Conservation (phyloP, 2,797 vertebrate species). For the Sternarchorhynchus goeldii region DNA sequence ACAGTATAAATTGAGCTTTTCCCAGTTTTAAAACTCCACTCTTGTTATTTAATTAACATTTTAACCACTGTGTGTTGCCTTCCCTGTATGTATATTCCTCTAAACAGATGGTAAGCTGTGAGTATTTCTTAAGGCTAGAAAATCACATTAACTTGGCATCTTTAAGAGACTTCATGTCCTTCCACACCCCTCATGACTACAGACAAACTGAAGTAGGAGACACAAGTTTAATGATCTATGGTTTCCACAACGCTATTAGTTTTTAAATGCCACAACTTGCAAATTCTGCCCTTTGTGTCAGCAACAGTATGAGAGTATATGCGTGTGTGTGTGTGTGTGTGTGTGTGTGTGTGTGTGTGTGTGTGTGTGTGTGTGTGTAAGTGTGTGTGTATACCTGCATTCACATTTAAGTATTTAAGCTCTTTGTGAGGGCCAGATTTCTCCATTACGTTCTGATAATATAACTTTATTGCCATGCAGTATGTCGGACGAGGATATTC, state of each 20-base stretch:
- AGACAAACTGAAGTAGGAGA: constrained; percentile 44
- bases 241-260: constrained; percentile 46
- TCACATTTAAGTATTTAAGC: too few species aligned
- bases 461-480: too few species aligned
- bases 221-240: constrained; percentile 55
- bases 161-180: constrained; percentile 22
- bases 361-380: constrained; percentile 7
- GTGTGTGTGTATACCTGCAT: background rate
- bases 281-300: constrained; percentile 59
- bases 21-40: background rate
- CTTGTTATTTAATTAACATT: constrained; percentile 21
- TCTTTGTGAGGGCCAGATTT: too few species aligned
- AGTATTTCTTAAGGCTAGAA: constrained; percentile 38
- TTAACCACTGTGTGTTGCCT: constrained; percentile 2
- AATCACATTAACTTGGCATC: constrained; percentile 24
- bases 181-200: constrained; percentile 26
- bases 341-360: constrained; percentile 9
- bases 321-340: constrained; percentile 27
- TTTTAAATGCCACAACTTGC: constrained; percentile 61
- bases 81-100: constrained; percentile 4
- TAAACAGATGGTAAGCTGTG: constrained; percentile 36
- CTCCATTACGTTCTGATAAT: too few species aligned
- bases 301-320: constrained; percentile 39
- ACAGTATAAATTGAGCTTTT: background rate
- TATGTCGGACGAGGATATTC: too few species aligned